Base-by-base conservation (phyloP, 2,797 vertebrate genomes). In the Peromyscus nudipes region DNA sequence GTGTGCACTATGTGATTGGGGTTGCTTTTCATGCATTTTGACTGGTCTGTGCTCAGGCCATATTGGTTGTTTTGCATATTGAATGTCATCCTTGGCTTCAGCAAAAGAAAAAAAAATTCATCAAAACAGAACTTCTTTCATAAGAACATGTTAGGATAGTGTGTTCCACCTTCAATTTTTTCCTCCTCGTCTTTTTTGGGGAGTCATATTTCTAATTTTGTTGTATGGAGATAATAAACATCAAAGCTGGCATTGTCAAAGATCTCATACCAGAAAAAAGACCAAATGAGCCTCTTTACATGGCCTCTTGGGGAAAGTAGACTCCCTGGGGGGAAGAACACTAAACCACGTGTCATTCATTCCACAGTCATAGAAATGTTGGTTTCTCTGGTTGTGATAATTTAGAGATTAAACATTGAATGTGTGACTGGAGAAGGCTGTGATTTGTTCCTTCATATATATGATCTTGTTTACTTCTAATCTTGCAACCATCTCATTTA, bases 371-470 rank as follows among this genome's bases (percentile, higher is more conserved):
- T 71, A 37, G 67, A 93, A 96, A 94, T 75, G 52, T 77, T 92
- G 76, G 7, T n/a, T 97, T 92, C 85, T 87, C 69, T n/a, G 46
- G 52, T 49, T 73, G 52, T 71, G 92, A 88, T 82, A 95, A 97
- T 88, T 96, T 86, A 94, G 93, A 96, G 83, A 92, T 93, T 84
- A 90, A 96, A 83, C 55, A 9, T 93, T 96, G 62, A 71, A 49
- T 13, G 43, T 79, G 57, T n/a, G 65, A 92, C 57, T 77, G 12
- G 71, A 94, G n/a, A 79, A 80, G 65, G 46, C 87, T 93, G 23
- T 88, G 89, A 83, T 75, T 94, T 94, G 49, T 89, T 90, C 87
- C 65, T 43, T 95, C 89, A 92, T 81, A 85, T 84, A 91, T 64
- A 52, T 73, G 52, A 34, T 90, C 83, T 85, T 65, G 8, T 92